Base-by-base conservation (phyloP, 1,140 invertebrate genomes). In the Patella vulgata region DNA sequence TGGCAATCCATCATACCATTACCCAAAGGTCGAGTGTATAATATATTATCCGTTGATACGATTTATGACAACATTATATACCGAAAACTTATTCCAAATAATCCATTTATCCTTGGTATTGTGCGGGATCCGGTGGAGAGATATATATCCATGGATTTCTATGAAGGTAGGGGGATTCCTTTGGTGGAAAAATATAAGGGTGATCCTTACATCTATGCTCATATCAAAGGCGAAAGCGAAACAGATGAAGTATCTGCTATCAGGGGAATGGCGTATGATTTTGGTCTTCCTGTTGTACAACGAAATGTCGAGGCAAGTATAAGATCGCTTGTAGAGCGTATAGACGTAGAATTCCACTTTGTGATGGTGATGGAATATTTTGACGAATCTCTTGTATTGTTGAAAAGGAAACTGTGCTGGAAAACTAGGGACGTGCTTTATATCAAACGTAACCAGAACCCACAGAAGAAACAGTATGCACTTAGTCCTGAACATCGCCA, bases 311-410 rank as follows among this genome's bases (percentile, higher is more conserved):
- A 48, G 9, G 39, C 6, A 5, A 59, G 56, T 9, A 57, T 74
- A n/a, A 47, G 66, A 9, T 30, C 51, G 9, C 74, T 72, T 42
- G 52, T 82, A 11, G 2, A 67, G 47, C 44, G 74, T 28, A 31
- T 82, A 25, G 66, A 70, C 42, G 42, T 50, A 48, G 78, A 80
- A 21, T 79, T 78, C 57, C 11, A 39, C 0, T 54, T 80, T 5
- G 68, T 80, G 1, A 71, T 80, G 70, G 59, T 82, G 11, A 71
- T 75, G 63, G 78, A 82, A 50, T 61, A 72, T 52, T 78, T 82
- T 40, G 68, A 75, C 39, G 80, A 82, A 62, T 80, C 78, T 1
- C 55, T 82, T 0, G 63, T 82, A 1, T 54, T 82, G 8, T 44
- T 82, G 21, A 71, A 68, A 31, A 63, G 74, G 30, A 46, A 55